Evolutionary conservation across 2,797 vertebrate genomes (phyloP).

Genomic region (Champsocephalus esox): DNA sequence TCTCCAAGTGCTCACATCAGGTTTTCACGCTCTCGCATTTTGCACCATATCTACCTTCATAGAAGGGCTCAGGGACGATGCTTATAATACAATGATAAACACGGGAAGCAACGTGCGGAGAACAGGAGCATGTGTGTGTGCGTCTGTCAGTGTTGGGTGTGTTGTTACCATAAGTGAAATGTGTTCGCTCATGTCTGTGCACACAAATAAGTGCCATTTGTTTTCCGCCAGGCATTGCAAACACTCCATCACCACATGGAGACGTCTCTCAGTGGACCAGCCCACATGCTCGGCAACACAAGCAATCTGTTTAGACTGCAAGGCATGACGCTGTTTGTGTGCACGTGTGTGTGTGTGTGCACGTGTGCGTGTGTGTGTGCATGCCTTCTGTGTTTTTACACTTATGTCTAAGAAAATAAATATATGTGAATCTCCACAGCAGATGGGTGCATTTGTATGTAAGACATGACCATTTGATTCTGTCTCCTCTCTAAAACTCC

Average conservation of each 20-base stretch:
- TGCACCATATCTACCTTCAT: too few relatives aligned
- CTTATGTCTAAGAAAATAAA: conserved; percentile 62
- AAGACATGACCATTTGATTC: conserved; percentile 3
- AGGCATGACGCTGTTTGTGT: conserved; percentile 33
- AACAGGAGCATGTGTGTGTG: conserved; percentile 4
- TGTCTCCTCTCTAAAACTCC: neutral
- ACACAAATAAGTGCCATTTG: conserved; percentile 59
- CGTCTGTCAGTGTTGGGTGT: conserved; percentile 28
- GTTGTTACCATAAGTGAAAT: conserved; percentile 32
- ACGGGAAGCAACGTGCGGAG: neutral
- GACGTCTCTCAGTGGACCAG: conserved; percentile 81
- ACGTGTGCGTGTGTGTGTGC: neutral
- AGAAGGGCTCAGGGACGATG: neutral
- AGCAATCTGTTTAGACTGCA: conserved; percentile 82
- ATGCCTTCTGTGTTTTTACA: conserved; percentile 51
- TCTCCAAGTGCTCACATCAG: too few relatives aligned
- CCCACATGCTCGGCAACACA: conserved; percentile 84
- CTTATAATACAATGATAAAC: neutral
- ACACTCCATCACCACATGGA: conserved; percentile 85
- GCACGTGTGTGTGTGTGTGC: neutral
- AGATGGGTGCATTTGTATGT: conserved; percentile 35
- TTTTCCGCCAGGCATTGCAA: conserved; percentile 64
- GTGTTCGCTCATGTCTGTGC: conserved; percentile 59
- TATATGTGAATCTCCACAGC: conserved; percentile 42
- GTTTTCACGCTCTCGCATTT: too few relatives aligned